A percentile compares a stretch with the other conserved stretches of the same genome.
phyloP scores from a whole-genome alignment of 2,113 vertebrate genomes.

The Halichoeres trimaculatus region DNA sequence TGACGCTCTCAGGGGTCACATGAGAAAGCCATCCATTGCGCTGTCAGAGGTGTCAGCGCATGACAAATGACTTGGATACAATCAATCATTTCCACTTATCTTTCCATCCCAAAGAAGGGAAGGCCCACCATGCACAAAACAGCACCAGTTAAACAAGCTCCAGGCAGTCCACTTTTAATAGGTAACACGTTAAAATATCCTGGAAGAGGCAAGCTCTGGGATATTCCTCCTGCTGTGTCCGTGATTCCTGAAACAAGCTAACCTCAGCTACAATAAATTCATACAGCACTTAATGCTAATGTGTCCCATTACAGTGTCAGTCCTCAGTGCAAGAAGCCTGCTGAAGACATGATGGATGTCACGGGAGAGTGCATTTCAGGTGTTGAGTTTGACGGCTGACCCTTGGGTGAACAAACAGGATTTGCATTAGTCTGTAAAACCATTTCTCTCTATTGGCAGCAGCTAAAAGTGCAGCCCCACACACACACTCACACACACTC shows the following conservation, averaged over 20 bases:
- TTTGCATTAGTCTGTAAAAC: constrained; percentile 62
- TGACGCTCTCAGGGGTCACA: constrained; percentile 63
- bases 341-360: constrained; percentile 60
- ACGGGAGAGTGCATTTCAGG: constrained; percentile 84
- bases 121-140: background rate
- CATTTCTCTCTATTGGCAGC: constrained; percentile 32
- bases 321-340: constrained; percentile 26
- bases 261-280: constrained; percentile 15
- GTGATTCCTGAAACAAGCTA: background rate
- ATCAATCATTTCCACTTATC: constrained; percentile 72
- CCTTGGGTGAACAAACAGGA: constrained; percentile 64
- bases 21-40: constrained; percentile 67
- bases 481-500: constrained; percentile 38
- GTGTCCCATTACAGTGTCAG: constrained; percentile 16
- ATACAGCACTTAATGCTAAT: constrained; percentile 19
- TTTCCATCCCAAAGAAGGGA: constrained; percentile 41
- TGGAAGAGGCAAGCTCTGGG: background rate
- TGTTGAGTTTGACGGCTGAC: constrained; percentile 68
- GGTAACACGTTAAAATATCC: constrained; percentile 18
- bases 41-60: constrained; percentile 58
- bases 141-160: constrained; percentile 11
- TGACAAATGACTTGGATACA: constrained; percentile 61
- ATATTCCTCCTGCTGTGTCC: background rate
- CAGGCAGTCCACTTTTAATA: constrained; percentile 23
- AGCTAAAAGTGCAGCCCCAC: constrained; percentile 22